Conservation (phyloP, 1,140 invertebrate species). For the Drosophila kurseongensis region DNA sequence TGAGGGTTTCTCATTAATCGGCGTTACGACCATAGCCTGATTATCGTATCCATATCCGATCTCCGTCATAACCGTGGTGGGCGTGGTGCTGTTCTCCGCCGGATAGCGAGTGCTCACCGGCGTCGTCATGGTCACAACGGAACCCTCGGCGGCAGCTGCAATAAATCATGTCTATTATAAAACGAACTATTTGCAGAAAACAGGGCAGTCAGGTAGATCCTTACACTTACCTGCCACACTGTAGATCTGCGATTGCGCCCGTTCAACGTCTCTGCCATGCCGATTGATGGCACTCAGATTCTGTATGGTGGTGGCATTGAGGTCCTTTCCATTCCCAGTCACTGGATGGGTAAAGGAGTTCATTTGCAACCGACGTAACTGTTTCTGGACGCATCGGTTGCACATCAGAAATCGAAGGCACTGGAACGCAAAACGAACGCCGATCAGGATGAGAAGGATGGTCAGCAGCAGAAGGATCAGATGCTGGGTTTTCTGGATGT, state of each 20-base stretch:
- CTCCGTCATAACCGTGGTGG: conserved; percentile 70
- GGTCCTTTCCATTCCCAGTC: conserved; percentile 68
- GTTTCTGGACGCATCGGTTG: conserved; percentile 42
- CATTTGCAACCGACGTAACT: conserved; percentile 35
- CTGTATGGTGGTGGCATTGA: conserved; percentile 76
- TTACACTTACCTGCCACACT: conserved; percentile 77
- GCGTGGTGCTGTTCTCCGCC: conserved; percentile 79
- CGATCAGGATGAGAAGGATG: conserved; percentile 59
- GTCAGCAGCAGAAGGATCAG: conserved; percentile 64
- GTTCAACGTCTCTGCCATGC: conserved; percentile 65
- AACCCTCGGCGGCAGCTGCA: conserved; percentile 74
- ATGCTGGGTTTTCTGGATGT: conserved; percentile 56
- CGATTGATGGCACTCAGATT: conserved; percentile 77
- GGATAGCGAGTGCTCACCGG: conserved; percentile 81
- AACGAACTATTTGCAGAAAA: neutral
- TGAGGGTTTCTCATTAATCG: conserved; percentile 69
- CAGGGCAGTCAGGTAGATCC: conserved; percentile 50
- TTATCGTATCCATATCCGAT: conserved; percentile 81
- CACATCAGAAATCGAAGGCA: conserved; percentile 55
- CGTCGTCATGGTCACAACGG: conserved; percentile 76
- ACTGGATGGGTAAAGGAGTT: conserved; percentile 44
- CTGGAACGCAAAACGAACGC: conserved; percentile 50
- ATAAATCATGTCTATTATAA: conserved; percentile 25
- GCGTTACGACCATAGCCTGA: conserved; percentile 77
- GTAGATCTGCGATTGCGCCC: conserved; percentile 76